A percentile compares a stretch with the other conserved stretches of the same genome.
Conservation (phyloP, 1,140 invertebrate species). For the Paraescarpia echinospica region DNA sequence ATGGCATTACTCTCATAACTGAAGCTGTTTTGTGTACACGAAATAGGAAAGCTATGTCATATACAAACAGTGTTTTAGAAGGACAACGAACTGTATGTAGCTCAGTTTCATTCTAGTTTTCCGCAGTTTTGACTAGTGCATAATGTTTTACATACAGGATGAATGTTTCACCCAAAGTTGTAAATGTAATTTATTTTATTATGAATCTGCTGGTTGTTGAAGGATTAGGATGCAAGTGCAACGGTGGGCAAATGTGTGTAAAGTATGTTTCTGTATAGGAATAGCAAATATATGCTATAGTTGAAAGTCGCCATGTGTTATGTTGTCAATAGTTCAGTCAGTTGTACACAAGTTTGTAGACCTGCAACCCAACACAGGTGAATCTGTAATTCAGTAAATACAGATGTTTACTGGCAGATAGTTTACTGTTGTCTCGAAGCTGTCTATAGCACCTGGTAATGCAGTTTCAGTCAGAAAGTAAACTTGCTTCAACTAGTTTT, state of each 20-base stretch:
- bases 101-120: not conserved
- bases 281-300: not conserved
- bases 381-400: too few species aligned
- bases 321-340: not conserved
- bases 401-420: too few species aligned
- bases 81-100: not conserved
- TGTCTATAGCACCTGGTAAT: too few species aligned
- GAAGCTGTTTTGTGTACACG: not conserved
- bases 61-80: not conserved
- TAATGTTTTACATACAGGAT: slow-evolving; percentile 1
- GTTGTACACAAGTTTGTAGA: not conserved
- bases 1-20: not conserved
- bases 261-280: slow-evolving; percentile 1
- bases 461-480: too few species aligned
- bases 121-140: not conserved
- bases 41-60: not conserved
- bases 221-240: not conserved
- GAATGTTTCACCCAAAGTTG: slow-evolving; percentile 3
- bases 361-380: too few species aligned
- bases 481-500: too few species aligned
- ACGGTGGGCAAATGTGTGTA: not conserved
- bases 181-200: slow-evolving; percentile 7
- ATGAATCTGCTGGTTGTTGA: not conserved
- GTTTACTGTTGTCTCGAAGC: too few species aligned
- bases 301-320: not conserved